Conservation (phyloP, 1,140 invertebrate species). For the Ridgeia piscesae region DNA sequence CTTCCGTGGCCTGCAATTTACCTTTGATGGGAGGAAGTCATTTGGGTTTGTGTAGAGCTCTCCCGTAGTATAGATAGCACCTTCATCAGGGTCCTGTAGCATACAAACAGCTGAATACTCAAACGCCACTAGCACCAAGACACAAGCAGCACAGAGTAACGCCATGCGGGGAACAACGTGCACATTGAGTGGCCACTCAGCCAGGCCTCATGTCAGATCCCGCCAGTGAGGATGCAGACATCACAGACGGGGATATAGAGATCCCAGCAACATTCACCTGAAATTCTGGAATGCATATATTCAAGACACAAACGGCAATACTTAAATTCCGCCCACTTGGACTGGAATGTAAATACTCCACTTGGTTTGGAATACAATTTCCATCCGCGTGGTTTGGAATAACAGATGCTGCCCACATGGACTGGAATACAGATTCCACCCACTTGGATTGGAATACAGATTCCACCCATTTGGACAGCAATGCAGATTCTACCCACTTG, state of each 20-base stretch:
- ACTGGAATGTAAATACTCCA: neutral
- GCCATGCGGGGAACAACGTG: neutral
- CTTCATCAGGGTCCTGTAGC: conserved; percentile 19
- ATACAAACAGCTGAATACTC: conserved; percentile 9
- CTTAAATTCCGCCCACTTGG: neutral
- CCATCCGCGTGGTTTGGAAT: neutral
- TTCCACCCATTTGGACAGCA: neutral
- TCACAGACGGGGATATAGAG: too few relatives aligned
- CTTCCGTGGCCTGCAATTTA: neutral
- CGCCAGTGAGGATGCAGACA: too few relatives aligned
- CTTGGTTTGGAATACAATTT: neutral
- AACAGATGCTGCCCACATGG: neutral
- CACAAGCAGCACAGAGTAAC: neutral
- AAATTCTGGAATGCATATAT: too few relatives aligned
- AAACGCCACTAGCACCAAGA: neutral
- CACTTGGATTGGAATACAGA: neutral
- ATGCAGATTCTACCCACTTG: neutral
- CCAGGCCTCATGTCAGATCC: too few relatives aligned
- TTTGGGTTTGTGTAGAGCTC: conserved; percentile 25
- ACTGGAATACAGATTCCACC: neutral
- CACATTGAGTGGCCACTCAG: neutral
- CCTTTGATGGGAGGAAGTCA: conserved; percentile 22
- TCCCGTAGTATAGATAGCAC: neutral
- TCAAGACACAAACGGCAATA: too few relatives aligned
- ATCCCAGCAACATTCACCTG: too few relatives aligned